These are phyloP conservation scores for Spatulosminthurus flaviceps DNA, from an alignment of 2,888 invertebrate species.

Conservation along the genomic window DNA sequence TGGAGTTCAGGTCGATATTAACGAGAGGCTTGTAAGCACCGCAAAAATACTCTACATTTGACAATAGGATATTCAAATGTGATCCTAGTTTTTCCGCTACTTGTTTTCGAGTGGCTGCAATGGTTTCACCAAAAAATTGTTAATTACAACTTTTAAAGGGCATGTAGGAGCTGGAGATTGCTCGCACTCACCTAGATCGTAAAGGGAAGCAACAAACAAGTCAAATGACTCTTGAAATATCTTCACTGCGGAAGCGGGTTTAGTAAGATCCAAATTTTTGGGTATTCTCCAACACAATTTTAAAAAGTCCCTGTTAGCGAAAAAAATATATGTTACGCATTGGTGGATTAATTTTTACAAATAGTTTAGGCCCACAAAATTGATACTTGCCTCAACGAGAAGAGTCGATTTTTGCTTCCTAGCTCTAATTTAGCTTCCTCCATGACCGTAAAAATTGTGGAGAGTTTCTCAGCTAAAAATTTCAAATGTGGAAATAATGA, in stretches of 20 bases:
- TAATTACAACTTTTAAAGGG: neutral
- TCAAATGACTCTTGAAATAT: constrained; percentile 90
- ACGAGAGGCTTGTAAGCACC: constrained; percentile 77
- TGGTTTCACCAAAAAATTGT: too few relatives aligned
- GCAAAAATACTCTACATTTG: constrained; percentile 83
- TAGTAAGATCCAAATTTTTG: constrained; percentile 77
- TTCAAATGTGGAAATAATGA: constrained; percentile 51
- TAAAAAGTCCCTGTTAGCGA: constrained; percentile 79
- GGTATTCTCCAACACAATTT: constrained; percentile 88
- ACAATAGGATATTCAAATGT: constrained; percentile 81
- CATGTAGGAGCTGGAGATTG: neutral
- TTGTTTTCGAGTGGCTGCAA: constrained; percentile 75
- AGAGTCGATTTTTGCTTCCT: constrained; percentile 43
- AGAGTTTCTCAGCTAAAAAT: constrained; percentile 53
- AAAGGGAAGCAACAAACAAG: constrained; percentile 84
- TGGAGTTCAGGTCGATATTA: constrained; percentile 68
- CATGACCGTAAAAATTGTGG: constrained; percentile 55
- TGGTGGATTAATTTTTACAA: neutral
- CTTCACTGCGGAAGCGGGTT: constrained; percentile 74
- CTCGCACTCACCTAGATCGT: constrained; percentile 67
- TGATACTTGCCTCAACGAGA: constrained; percentile 55
- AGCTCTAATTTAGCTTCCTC: constrained; percentile 40
- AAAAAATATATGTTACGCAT: neutral
- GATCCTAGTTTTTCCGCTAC: constrained; percentile 80
- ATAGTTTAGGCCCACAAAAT: neutral